phyloP scores from a whole-genome alignment of 2,113 vertebrate genomes.

The Oceanites oceanicus region DNA sequence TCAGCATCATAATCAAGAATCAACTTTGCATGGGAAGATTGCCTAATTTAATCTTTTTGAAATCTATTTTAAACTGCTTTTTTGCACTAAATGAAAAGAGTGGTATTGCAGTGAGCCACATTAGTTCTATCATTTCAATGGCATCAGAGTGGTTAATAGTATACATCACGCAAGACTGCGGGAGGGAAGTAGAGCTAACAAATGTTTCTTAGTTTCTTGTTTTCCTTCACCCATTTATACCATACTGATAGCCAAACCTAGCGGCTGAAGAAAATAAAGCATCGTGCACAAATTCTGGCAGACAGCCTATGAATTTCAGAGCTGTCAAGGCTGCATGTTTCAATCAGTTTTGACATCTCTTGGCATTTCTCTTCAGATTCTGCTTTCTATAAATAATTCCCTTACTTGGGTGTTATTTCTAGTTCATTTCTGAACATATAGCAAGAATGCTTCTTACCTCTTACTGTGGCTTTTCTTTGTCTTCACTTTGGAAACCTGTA shows the following conservation, averaged over 20 bases:
- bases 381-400: conserved; percentile 72
- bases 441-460: background rate
- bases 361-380: conserved; percentile 63
- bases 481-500: background rate
- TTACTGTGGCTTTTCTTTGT: background rate
- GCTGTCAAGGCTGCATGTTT: conserved; percentile 65
- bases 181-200: background rate
- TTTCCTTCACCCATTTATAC: background rate
- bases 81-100: background rate
- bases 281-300: conserved; percentile 48
- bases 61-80: background rate
- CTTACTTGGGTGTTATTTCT: conserved; percentile 47
- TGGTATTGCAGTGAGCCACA: background rate
- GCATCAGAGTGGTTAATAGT: background rate
- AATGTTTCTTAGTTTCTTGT: background rate
- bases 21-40: background rate
- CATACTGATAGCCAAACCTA: background rate
- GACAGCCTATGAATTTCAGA: conserved; percentile 53
- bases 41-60: background rate
- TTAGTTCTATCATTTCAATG: background rate
- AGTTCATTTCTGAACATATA: background rate
- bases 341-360: conserved; percentile 73
- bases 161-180: background rate
- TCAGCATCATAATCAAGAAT: background rate
- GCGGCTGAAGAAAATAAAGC: conserved; percentile 21